Conservation (phyloP, 2,888 invertebrate genomes). For the Aradus depressus region DNA sequence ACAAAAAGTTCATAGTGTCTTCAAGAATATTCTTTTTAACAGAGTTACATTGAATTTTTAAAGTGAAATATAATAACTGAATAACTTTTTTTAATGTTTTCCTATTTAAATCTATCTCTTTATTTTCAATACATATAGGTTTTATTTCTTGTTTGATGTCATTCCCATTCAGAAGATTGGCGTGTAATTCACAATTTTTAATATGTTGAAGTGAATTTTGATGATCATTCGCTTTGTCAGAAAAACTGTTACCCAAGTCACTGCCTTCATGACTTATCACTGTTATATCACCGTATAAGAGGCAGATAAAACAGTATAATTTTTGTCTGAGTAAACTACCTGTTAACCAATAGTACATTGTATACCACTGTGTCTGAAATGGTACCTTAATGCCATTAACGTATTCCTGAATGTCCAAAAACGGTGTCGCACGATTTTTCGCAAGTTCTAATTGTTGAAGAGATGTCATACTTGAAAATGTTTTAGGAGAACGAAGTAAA, state of each 20-base stretch:
- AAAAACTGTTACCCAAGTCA: background rate
- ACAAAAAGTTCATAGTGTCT: background rate
- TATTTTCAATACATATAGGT: background rate
- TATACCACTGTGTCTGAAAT: slow-evolving; percentile 8
- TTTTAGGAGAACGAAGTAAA: background rate
- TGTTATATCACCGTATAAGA: background rate
- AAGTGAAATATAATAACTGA: background rate
- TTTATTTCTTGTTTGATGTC: background rate
- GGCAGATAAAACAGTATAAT: slow-evolving; percentile 6
- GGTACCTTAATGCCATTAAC: background rate
- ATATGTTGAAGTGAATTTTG: background rate
- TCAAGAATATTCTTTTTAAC: background rate
- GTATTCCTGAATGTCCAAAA: slow-evolving; percentile 1
- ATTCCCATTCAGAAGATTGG: background rate
- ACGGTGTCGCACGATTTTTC: background rate
- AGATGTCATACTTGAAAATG: background rate
- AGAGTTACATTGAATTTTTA: background rate
- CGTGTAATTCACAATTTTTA: background rate
- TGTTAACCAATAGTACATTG: slow-evolving; percentile 5
- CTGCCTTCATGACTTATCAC: background rate
- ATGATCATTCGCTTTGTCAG: slow-evolving; percentile 1
- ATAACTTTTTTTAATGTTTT: background rate
- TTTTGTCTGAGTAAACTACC: slow-evolving; percentile 1
- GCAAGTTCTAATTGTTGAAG: background rate
- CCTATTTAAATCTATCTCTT: background rate